phyloP scores from a whole-genome alignment of 37 sponge, comb jelly and placozoan genomes.

The Eunapius fragilis region DNA sequence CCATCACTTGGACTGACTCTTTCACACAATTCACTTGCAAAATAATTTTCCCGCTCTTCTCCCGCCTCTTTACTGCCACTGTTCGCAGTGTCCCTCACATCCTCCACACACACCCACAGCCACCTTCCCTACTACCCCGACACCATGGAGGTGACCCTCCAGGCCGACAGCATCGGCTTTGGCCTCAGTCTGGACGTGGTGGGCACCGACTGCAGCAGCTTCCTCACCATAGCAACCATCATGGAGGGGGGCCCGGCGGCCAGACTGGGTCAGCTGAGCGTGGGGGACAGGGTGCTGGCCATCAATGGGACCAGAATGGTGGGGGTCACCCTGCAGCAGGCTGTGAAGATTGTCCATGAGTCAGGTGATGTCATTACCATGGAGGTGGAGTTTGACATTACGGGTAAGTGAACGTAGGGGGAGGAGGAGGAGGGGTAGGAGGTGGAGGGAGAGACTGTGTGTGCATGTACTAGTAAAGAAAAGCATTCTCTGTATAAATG shows the following conservation, averaged over 20 bases:
- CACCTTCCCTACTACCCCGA: constrained; percentile 64
- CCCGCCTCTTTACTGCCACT: neutral
- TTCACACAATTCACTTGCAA: no score
- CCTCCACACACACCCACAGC: constrained; percentile 11
- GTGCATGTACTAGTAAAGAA: no score
- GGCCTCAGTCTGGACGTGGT: constrained; percentile 75
- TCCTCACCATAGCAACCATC: constrained; percentile 49
- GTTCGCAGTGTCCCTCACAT: constrained; percentile 7
- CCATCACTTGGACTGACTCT: no score
- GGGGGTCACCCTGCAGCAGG: constrained; percentile 67
- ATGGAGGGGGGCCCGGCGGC: constrained; percentile 71
- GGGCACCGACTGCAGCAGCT: constrained; percentile 34
- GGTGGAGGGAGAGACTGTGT: neutral
- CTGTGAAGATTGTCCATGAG: constrained; percentile 71
- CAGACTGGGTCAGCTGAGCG: constrained; percentile 62
- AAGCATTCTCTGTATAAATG: no score
- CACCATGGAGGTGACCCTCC: constrained; percentile 57
- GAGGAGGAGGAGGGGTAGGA: no score
- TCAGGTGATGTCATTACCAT: constrained; percentile 47
- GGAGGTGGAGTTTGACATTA: constrained; percentile 73
- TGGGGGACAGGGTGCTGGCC: constrained; percentile 62
- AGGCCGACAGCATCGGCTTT: constrained; percentile 73
- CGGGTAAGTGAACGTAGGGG: constrained; percentile 37
- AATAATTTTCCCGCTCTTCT: neutral
- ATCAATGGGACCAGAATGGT: constrained; percentile 57